These are phyloP conservation scores for Diadegma fenestrale DNA, from an alignment of 2,888 invertebrate species.

Conservation along the genomic window DNA sequence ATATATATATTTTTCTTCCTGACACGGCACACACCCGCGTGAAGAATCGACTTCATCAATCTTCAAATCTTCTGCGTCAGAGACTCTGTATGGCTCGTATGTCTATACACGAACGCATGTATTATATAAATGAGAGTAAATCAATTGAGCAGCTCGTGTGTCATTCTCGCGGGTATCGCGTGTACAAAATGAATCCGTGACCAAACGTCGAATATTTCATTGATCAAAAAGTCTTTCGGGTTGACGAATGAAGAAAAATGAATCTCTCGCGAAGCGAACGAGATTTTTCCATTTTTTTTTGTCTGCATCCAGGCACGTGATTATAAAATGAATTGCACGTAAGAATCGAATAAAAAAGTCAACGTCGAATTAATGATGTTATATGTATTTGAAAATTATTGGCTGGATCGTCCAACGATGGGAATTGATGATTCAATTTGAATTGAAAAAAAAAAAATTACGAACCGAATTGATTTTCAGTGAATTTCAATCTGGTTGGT, in stretches of 20 bases:
- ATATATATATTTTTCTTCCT: constrained; percentile 14
- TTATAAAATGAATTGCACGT: not conserved
- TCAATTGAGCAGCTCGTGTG: constrained; percentile 26
- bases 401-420: not conserved
- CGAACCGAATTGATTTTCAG: no score
- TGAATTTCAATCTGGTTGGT: no score
- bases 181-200: constrained; percentile 50
- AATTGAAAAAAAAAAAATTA: not conserved
- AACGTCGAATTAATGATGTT: not conserved
- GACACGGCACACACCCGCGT: constrained; percentile 61
- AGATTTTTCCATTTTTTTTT: constrained; percentile 1
- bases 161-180: constrained; percentile 10
- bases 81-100: not conserved
- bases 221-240: not conserved
- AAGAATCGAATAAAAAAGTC: not conserved
- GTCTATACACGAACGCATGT: not conserved
- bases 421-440: not conserved
- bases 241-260: constrained; percentile 43
- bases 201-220: constrained; percentile 8
- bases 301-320: not conserved
- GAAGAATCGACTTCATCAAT: constrained; percentile 78
- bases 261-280: constrained; percentile 8
- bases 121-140: constrained; percentile 15
- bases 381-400: not conserved
- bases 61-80: constrained; percentile 66